Conservation (phyloP, 2,113 vertebrate species). For the Dasyurus viverrinus region DNA sequence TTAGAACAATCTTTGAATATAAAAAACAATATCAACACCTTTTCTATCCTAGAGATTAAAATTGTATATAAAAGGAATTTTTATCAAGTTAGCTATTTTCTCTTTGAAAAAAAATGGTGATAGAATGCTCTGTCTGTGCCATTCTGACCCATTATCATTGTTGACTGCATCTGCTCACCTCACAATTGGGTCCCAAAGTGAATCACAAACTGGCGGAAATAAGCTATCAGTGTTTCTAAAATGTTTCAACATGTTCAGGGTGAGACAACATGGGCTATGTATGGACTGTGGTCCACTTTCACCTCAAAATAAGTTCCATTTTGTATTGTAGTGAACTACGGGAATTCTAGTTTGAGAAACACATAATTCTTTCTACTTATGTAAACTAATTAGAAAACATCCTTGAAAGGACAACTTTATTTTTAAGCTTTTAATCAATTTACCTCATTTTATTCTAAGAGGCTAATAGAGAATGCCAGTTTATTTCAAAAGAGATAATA, state of each 20-base stretch:
- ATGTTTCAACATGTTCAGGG: background rate
- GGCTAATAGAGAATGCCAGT: background rate
- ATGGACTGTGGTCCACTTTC: background rate
- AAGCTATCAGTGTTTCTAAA: background rate
- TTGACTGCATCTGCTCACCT: background rate
- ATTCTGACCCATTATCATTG: background rate
- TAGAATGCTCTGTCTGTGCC: constrained; percentile 60
- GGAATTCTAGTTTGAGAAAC: background rate
- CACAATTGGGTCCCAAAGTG: background rate
- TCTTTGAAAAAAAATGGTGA: constrained; percentile 65
- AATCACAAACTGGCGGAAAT: background rate
- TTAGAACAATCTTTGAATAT: background rate
- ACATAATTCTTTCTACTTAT: background rate
- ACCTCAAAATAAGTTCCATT: background rate
- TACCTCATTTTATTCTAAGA: background rate
- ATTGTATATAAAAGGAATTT: background rate
- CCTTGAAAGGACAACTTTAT: background rate
- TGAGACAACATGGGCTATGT: background rate
- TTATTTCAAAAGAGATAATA: background rate
- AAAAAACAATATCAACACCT: background rate
- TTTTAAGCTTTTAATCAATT: background rate
- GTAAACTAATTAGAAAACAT: background rate
- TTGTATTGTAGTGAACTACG: background rate
- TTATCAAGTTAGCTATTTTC: background rate
- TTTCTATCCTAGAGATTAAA: background rate